Conservation (phyloP, 2,888 invertebrate species). For the Lepeophtheirus nordmannii region DNA sequence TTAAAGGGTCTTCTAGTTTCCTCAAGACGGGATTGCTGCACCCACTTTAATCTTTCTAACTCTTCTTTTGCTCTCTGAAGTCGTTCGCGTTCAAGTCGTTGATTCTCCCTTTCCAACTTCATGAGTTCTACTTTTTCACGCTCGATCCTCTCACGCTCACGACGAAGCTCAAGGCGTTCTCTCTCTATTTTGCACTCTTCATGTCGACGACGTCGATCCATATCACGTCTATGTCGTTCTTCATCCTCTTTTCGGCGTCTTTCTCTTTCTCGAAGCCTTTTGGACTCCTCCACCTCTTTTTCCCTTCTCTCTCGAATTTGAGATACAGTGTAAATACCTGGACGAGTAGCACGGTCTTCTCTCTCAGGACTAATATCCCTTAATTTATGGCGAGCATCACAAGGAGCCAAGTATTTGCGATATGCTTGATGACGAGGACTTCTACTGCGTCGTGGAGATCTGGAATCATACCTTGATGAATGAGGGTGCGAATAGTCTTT, state of each 20-base stretch:
- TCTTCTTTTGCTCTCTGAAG: conserved; percentile 49
- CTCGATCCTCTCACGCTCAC: conserved; percentile 55
- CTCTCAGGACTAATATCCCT: not conserved
- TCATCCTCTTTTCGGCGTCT: conserved; percentile 20
- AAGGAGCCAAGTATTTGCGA: not conserved
- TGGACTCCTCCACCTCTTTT: conserved; percentile 9
- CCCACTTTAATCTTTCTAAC: conserved; percentile 23
- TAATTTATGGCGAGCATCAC: not conserved
- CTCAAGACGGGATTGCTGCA: conserved; percentile 4
- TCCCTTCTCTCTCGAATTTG: conserved; percentile 18
- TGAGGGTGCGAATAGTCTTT: not conserved
- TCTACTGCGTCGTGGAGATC: not conserved
- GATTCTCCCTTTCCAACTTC: conserved; percentile 65
- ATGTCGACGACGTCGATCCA: conserved; percentile 46
- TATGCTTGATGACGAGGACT: not conserved
- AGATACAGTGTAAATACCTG: conserved; percentile 5
- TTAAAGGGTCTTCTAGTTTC: not conserved
- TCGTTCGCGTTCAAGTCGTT: conserved; percentile 49
- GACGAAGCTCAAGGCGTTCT: conserved; percentile 46
- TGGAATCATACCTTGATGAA: not conserved
- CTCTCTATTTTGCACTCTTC: conserved; percentile 43
- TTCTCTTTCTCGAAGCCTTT: not conserved
- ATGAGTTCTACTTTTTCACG: conserved; percentile 70
- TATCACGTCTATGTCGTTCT: not conserved
- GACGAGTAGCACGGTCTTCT: conserved; percentile 1